A percentile compares a stretch with the other conserved stretches of the same genome.
Conservation (phyloP, 1,140 invertebrate species). For the Magallana ariakensis region DNA sequence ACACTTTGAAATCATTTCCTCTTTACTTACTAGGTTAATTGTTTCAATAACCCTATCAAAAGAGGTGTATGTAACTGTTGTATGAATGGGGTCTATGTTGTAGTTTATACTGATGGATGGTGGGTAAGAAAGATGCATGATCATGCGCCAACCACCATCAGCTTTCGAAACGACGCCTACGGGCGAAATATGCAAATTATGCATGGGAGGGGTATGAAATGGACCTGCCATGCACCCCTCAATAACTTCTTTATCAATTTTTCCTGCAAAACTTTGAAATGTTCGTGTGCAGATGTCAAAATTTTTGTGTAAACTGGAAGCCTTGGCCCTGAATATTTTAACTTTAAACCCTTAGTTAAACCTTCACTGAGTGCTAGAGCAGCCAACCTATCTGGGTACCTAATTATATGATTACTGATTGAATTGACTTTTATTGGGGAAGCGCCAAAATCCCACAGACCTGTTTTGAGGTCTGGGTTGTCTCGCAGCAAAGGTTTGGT, state of each 20-base stretch:
- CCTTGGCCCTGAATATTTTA: not conserved
- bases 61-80: slow-evolving; percentile 28
- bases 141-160: slow-evolving; percentile 43
- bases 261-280: not conserved
- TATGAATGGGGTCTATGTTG: not conserved
- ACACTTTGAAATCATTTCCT: too few relatives aligned
- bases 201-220: not conserved
- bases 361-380: not conserved
- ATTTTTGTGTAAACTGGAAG: not conserved
- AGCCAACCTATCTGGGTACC: not conserved
- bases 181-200: slow-evolving; percentile 27
- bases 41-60: too few relatives aligned
- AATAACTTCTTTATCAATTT: not conserved
- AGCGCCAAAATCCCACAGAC: too few relatives aligned
- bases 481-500: too few relatives aligned
- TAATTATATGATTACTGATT: not conserved
- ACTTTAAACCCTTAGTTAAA: not conserved
- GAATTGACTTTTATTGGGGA: not conserved
- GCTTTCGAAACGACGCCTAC: slow-evolving; percentile 45
- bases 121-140: slow-evolving; percentile 51
- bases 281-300: not conserved
- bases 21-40: too few relatives aligned
- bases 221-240: not conserved
- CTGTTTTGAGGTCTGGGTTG: too few relatives aligned
- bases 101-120: not conserved